Percentiles rank a stretch among this genome's conserved stretches.
Conservation (phyloP, 2,113 vertebrate species). For the Mormyrus iriodes region DNA sequence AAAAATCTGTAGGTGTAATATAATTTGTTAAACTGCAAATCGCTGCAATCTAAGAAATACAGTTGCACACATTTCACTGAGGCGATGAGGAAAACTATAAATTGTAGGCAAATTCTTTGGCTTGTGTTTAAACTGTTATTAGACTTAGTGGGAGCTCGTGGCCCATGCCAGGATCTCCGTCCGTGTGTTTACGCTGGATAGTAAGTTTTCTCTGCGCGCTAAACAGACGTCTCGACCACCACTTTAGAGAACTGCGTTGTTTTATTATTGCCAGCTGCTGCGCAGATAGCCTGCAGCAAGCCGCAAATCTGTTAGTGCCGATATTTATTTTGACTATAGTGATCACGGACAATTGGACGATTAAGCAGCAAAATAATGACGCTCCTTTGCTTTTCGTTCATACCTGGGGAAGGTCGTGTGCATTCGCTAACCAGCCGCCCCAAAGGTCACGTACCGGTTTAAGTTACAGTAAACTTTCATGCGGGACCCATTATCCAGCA, state of each 20-base stretch:
- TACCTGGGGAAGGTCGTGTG: neutral
- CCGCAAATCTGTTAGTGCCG: constrained; percentile 30
- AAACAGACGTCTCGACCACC: constrained; percentile 63
- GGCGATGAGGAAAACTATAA: constrained; percentile 25
- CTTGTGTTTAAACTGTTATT: constrained; percentile 52
- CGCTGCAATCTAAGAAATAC: neutral
- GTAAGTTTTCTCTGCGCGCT: constrained; percentile 58
- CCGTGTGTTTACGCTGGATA: constrained; percentile 63
- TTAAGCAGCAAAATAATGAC: constrained; percentile 48
- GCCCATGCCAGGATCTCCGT: constrained; percentile 37
- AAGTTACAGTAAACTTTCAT: neutral
- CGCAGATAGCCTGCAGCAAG: constrained; percentile 37
- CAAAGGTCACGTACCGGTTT: neutral
- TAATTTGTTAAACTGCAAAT: neutral
- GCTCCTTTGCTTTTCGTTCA: neutral
- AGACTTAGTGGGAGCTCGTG: constrained; percentile 46
- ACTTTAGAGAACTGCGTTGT: constrained; percentile 54
- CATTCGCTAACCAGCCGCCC: neutral
- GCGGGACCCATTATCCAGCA: neutral
- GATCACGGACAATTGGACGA: constrained; percentile 49
- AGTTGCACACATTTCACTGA: neutral
- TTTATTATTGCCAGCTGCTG: constrained; percentile 70
- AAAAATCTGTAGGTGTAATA: neutral
- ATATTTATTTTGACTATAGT: constrained; percentile 35
- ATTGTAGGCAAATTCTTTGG: constrained; percentile 42